These are phyloP conservation scores for Euspilapteryx auroguttella DNA, from an alignment of 2,888 invertebrate species.

Conservation along the genomic window DNA sequence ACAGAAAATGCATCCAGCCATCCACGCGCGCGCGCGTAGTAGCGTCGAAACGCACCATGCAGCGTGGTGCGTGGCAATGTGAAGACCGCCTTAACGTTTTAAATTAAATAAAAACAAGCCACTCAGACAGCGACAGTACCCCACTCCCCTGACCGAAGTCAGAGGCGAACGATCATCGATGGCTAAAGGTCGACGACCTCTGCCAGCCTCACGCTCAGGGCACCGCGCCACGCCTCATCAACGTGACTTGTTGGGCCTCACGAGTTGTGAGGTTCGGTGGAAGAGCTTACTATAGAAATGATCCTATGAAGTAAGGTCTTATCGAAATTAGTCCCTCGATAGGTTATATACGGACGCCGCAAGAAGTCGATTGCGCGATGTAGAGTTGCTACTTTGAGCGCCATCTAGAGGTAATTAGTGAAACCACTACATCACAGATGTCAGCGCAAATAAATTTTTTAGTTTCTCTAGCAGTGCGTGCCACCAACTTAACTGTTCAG, in stretches of 20 bases:
- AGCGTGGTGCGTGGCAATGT: too few species aligned
- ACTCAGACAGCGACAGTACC: slow-evolving; percentile 12
- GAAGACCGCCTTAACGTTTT: too few species aligned
- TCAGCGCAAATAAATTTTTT: too few species aligned
- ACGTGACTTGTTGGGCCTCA: slow-evolving; percentile 11
- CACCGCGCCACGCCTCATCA: slow-evolving; percentile 16
- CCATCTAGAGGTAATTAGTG: slow-evolving; percentile 1
- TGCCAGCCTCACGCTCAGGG: slow-evolving; percentile 15
- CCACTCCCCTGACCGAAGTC: slow-evolving; percentile 9
- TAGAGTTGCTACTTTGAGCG: neutral
- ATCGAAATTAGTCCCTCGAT: neutral
- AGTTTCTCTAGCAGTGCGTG: too few species aligned
- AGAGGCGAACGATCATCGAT: slow-evolving; percentile 16
- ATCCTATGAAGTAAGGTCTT: too few species aligned
- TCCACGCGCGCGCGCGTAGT: too few species aligned
- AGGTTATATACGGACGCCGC: neutral
- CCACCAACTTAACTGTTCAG: too few species aligned
- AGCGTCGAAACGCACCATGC: too few species aligned
- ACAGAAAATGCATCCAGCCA: too few species aligned
- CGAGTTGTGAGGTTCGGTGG: slow-evolving; percentile 12
- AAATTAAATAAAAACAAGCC: slow-evolving; percentile 8
- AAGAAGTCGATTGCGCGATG: too few species aligned
- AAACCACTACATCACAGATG: too few species aligned
- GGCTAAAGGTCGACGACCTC: slow-evolving; percentile 9
- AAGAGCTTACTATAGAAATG: too few species aligned